A percentile compares a stretch with the other conserved stretches of the same genome.
Evolutionary conservation across 2,888 invertebrate species (phyloP).

Genomic region (Eilema sororculum): DNA sequence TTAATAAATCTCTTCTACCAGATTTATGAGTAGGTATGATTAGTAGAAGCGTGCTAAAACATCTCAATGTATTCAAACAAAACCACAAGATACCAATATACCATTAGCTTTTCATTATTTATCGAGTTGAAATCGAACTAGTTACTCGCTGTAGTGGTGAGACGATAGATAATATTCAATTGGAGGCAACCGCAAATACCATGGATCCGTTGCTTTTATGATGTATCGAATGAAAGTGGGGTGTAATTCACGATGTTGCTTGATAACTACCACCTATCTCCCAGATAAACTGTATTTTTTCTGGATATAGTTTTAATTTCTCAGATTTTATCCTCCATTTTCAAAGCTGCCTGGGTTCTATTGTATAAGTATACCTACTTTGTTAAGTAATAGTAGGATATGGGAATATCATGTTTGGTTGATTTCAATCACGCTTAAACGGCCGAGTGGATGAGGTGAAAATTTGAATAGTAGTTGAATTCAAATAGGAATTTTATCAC

Average conservation of each 20-base stretch:
- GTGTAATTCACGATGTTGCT: constrained; percentile 71
- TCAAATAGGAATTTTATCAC: too few relatives aligned
- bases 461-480: too few relatives aligned
- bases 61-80: neutral
- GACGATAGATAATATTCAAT: constrained; percentile 80
- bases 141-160: constrained; percentile 55
- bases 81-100: neutral
- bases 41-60: too few relatives aligned
- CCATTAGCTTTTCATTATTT: constrained; percentile 23
- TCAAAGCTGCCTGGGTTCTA: too few relatives aligned
- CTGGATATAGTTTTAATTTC: neutral
- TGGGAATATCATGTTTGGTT: too few relatives aligned
- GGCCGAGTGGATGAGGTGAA: too few relatives aligned
- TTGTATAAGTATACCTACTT: too few relatives aligned
- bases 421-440: too few relatives aligned
- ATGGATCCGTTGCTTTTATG: constrained; percentile 78
- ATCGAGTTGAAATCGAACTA: constrained; percentile 49
- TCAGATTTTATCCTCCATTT: neutral
- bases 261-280: constrained; percentile 61
- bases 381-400: too few relatives aligned
- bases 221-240: constrained; percentile 78
- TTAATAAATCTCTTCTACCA: too few relatives aligned
- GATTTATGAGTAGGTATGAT: too few relatives aligned
- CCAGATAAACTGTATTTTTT: constrained; percentile 10
- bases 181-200: constrained; percentile 80